These are phyloP conservation scores for Alces alces DNA, from an alignment of 2,113 vertebrate genomes.

Conservation along the genomic window DNA sequence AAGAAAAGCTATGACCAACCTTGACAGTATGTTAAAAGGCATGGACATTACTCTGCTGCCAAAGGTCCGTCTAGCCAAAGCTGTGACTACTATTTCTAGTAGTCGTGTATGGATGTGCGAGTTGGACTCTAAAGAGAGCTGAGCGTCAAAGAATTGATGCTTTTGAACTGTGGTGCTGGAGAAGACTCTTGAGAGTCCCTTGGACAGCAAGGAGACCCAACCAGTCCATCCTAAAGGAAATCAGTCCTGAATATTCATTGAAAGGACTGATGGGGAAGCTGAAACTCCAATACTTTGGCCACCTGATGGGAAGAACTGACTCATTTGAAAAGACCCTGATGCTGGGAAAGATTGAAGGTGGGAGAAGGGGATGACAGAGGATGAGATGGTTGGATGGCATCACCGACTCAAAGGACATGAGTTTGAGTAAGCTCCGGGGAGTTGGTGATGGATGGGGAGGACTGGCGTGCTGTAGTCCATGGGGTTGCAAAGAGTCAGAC, in stretches of 20 bases:
- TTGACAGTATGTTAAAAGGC: neutral
- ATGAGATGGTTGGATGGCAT: neutral
- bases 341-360: neutral
- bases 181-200: neutral
- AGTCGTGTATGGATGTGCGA: neutral
- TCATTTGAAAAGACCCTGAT: neutral
- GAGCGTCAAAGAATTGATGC: neutral
- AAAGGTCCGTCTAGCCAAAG: neutral
- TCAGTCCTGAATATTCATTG: neutral
- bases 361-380: neutral
- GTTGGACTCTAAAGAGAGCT: neutral
- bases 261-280: neutral
- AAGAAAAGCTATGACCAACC: neutral
- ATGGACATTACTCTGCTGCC: neutral
- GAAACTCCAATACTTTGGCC: neutral
- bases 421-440: neutral
- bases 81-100: neutral
- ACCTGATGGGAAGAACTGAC: neutral
- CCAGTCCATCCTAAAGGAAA: neutral
- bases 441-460: neutral
- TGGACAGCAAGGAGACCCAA: neutral
- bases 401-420: neutral
- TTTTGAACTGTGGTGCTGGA: neutral
- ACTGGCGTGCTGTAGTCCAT: neutral
- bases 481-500: neutral